A percentile compares a stretch with the other conserved stretches of the same genome.
Evolutionary conservation across 2,113 vertebrate species (phyloP).

Genomic region (Chlorodrepanis virens): DNA sequence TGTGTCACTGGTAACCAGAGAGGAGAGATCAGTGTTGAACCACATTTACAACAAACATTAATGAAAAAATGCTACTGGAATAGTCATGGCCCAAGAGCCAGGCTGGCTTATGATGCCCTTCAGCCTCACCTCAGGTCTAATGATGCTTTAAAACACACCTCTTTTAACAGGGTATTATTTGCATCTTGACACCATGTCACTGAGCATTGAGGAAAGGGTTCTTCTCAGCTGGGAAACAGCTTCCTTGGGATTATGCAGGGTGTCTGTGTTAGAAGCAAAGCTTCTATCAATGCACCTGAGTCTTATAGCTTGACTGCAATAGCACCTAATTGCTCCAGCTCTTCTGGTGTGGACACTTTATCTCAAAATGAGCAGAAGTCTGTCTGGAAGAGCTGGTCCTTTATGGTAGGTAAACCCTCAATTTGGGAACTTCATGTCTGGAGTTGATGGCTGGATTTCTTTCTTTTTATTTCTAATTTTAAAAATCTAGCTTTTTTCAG

Average conservation of each 20-base stretch:
- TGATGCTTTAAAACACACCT: background rate
- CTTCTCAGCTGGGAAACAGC: background rate
- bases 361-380: background rate
- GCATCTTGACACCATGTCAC: background rate
- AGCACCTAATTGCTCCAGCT: background rate
- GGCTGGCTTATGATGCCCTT: background rate
- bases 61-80: background rate
- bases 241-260: background rate
- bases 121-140: background rate
- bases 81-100: background rate
- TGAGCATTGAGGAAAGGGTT: background rate
- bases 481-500: background rate
- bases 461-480: background rate
- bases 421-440: background rate
- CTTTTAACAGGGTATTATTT: background rate
- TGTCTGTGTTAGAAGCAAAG: background rate
- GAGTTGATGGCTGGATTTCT: background rate
- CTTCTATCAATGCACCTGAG: rapidly evolving
- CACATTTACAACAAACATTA: background rate
- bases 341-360: background rate
- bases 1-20: background rate
- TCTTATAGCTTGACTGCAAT: background rate
- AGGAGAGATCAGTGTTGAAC: background rate
- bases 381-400: background rate
- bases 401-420: background rate